Evolutionary conservation across 2,888 invertebrate genomes (phyloP), one percentile per base, ranked within the genome.

Genomic region (Metallyticus violacea): DNA sequence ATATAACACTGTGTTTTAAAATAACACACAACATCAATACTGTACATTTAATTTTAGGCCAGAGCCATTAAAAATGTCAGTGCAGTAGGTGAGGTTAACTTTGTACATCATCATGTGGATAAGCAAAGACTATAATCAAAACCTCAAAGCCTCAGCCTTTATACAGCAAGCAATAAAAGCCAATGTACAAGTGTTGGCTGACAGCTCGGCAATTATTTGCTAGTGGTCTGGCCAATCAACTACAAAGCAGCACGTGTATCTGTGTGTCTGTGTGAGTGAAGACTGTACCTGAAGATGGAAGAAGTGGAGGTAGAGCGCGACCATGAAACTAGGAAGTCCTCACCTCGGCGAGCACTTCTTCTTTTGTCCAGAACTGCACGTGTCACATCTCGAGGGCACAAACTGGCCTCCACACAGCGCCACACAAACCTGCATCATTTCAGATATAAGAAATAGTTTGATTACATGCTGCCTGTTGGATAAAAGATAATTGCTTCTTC

Each of bases 331-430:
- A 91, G 90, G 87, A 91, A 90, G 87, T 91, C 90, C 89, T 91
- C 89, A 89, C 90, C 90, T 88, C 90, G 89, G 77, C 89, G 89
- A 27, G 88, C 87, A 15, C 89, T 89, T 26, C 85, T 87, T 85
- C 89, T 89, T 81, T 89, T 88, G 77, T 95, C 93, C 87, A 95
- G 91, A 89, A 96, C 92, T 25, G 96, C 96, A 91, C 94, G 94
- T 82, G 95, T 94, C 90, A 97, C 94, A 90, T 96, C 95, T 90
- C 96, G 96, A 83, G 97, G 97, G 89, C 93, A 94, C 86, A 95
- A 90, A 1, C 96, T 94, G 89, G 95, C 95, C 91, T 94, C 95
- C 87, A 95, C 90, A 88, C 95, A 95, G 90, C 95, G 95, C 90
- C 95, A 94, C 88, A 95, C 92, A 90, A 97, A 91, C 90, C 97